Conservation (phyloP, 2,113 vertebrate species). For the Centropus unirufus region DNA sequence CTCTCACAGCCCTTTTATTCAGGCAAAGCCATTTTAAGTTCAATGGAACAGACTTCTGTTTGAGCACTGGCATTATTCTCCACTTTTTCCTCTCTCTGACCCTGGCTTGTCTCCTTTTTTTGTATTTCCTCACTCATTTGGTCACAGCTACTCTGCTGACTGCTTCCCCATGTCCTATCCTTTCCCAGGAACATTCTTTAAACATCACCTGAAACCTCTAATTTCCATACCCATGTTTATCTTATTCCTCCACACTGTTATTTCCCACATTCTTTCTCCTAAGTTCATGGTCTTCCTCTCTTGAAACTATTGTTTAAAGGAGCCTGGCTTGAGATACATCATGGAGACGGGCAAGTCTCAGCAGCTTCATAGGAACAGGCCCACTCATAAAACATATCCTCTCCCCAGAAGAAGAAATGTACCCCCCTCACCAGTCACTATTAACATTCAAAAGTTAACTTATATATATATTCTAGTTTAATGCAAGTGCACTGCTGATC, state of each 20-base stretch:
- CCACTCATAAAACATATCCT: neutral
- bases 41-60: neutral
- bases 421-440: fast-evolving
- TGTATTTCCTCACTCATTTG: neutral
- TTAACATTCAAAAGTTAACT: neutral
- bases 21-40: neutral
- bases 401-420: neutral
- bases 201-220: neutral
- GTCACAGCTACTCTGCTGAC: neutral
- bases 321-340: neutral
- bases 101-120: neutral
- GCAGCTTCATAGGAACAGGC: neutral
- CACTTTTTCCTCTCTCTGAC: neutral
- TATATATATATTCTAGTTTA: neutral
- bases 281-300: neutral
- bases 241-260: neutral
- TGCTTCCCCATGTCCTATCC: neutral
- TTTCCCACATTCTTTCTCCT: neutral
- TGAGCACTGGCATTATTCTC: neutral
- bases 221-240: neutral
- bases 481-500: neutral
- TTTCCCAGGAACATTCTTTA: neutral
- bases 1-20: neutral
- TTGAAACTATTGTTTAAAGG: neutral
- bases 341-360: neutral